Base-by-base conservation (phyloP, 2,113 vertebrate genomes). In the Nipponia nippon region DNA sequence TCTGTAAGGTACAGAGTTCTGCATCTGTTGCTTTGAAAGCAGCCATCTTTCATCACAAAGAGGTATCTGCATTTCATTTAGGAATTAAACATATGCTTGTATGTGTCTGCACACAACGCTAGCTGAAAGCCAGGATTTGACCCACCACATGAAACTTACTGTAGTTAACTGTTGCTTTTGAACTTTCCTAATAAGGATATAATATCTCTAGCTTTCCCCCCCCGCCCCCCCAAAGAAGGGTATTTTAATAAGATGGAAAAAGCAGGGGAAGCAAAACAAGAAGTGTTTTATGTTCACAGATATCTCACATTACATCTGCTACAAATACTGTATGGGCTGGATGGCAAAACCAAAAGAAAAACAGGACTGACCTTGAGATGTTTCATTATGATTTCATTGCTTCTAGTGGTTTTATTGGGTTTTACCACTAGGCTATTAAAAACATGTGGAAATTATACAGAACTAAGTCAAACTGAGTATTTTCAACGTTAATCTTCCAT, bases 311-410 rank as follows among this genome's bases (percentile, higher is more conserved):
- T 96, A 91, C 96, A 95, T 95, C 84, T 91, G 87, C 71, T 95
- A 50, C 91, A 91, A 93, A 89, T 80, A 78, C 58, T 88, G 32
- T 81, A 95, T 52, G 75, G 66, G 42, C 75, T 94, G 90, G 80
- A 96, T 77, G 59, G 82, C 58, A 96, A 96, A 96, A 91, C 84
- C 84, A 95, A 97, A 97, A 95, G 95, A 89, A 96, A 97, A 97
- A 91, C 3, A 80, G 94, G 84, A 85, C 38, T 62, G 84, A 96
- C 87, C 95, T 93, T 80, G 78, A 96, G 94, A 97, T 85, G 49
- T 96, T 97, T 97, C 95, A 96, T 97, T 95, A 95, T 95, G 70
- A 97, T 97, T 97, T 97, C 97, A 97, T 85, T 94, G 93, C 84
- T 94, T 80, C 93, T 95, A 62, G 91, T 80, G 89, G 95, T 89